Percentiles rank a stretch among this genome's conserved stretches.
phyloP scores from a whole-genome alignment of 1,140 invertebrate species.

The Archivesica marissinica region DNA sequence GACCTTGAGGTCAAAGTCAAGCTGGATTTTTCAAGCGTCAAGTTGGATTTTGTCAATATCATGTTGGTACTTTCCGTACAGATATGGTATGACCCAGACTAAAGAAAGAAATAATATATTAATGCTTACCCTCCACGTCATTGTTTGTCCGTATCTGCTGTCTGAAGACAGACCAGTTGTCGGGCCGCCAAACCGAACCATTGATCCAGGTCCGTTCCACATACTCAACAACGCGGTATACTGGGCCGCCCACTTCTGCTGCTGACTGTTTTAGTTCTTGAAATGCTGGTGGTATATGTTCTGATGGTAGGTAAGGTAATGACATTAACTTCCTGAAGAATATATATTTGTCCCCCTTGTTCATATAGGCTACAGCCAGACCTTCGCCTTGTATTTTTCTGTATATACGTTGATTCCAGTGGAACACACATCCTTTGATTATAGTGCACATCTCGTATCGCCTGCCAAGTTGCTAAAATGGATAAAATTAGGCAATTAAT shows the following conservation, averaged over 20 bases:
- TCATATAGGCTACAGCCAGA: background rate
- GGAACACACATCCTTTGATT: constrained; percentile 28
- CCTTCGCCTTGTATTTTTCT: constrained; percentile 8
- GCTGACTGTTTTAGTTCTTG: background rate
- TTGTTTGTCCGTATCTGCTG: constrained; percentile 5
- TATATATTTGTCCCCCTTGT: constrained; percentile 13
- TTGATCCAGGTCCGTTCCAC: constrained; percentile 15
- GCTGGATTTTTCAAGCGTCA: no score
- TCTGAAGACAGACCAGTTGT: constrained; percentile 20
- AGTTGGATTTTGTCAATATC: no score
- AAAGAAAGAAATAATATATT: no score
- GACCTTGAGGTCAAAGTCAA: no score
- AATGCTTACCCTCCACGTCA: constrained; percentile 10
- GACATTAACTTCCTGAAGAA: constrained; percentile 25
- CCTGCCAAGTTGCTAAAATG: constrained; percentile 24
- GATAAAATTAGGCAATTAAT: background rate
- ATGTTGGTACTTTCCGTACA: no score
- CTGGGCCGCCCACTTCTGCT: background rate
- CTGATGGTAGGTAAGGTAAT: constrained; percentile 8
- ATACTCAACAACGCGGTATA: background rate
- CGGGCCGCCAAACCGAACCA: background rate
- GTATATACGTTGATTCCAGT: constrained; percentile 8
- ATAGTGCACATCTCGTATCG: background rate
- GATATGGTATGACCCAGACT: no score
- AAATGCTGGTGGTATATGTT: constrained; percentile 29